These are phyloP conservation scores for Chloropsis hardwickii DNA, from an alignment of 2,113 vertebrate genomes.

Conservation along the genomic window DNA sequence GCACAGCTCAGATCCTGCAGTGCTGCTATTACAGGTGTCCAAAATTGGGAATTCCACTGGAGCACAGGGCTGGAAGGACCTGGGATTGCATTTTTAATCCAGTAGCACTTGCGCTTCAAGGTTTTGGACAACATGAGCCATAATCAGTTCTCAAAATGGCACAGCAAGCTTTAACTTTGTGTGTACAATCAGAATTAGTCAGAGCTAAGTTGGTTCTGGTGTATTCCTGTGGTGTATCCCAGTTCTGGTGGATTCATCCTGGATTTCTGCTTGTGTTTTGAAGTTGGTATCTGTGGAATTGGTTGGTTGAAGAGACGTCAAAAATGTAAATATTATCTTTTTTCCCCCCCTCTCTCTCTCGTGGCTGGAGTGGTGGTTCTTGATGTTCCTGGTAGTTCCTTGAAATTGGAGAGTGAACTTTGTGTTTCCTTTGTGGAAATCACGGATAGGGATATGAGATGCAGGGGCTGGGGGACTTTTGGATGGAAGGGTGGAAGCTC, in stretches of 20 bases:
- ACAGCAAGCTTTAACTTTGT: not conserved
- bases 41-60: not conserved
- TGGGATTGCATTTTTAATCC: not conserved
- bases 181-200: not conserved
- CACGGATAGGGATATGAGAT: rapidly evolving
- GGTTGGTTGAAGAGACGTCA: not conserved
- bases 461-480: not conserved
- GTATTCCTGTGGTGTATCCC: not conserved
- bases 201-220: not conserved
- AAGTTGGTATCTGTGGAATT: not conserved
- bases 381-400: not conserved
- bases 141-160: rapidly evolving
- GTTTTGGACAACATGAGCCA: not conserved
- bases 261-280: not conserved
- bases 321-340: not conserved
- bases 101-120: not conserved
- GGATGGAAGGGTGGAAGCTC: not conserved
- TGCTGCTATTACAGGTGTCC: rapidly evolving
- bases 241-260: not conserved
- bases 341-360: not conserved
- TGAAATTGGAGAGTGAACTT: not conserved
- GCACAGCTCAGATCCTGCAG: not conserved
- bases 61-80: not conserved
- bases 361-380: not conserved
- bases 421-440: not conserved